Evolutionary conservation across 2,888 invertebrate species (phyloP).

Genomic region (Agrochola lychnidis): DNA sequence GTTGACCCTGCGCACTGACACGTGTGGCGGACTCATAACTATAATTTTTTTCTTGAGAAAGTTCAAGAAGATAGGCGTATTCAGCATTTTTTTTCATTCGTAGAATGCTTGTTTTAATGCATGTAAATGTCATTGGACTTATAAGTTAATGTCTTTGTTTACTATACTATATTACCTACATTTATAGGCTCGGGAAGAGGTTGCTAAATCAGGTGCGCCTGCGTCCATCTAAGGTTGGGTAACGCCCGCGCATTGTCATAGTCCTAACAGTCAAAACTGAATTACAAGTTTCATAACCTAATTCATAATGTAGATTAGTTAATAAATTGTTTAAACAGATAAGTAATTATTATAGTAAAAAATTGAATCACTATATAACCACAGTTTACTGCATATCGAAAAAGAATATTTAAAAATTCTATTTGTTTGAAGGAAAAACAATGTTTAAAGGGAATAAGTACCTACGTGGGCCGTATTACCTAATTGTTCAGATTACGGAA

Average conservation of each 20-base stretch:
- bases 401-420: not conserved
- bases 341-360: not conserved
- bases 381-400: not conserved
- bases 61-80: not conserved
- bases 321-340: not conserved
- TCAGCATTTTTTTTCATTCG: not conserved
- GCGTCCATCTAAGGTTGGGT: conserved; percentile 16
- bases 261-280: conserved; percentile 4
- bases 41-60: conserved; percentile 10
- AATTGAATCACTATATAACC: not conserved
- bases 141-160: not conserved
- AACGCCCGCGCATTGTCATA: conserved; percentile 11
- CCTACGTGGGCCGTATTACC: not conserved
- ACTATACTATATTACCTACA: not conserved
- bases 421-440: not conserved
- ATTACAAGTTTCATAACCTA: conserved; percentile 2
- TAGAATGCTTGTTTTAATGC: not conserved
- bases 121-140: not conserved
- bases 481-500: not conserved
- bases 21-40: conserved; percentile 67
- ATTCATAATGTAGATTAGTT: not conserved
- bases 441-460: not conserved
- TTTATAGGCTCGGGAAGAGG: conserved; percentile 12
- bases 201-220: conserved; percentile 27
- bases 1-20: conserved; percentile 76